phyloP scores from a whole-genome alignment of 2,888 invertebrate genomes.

The Tholera decimalis region DNA sequence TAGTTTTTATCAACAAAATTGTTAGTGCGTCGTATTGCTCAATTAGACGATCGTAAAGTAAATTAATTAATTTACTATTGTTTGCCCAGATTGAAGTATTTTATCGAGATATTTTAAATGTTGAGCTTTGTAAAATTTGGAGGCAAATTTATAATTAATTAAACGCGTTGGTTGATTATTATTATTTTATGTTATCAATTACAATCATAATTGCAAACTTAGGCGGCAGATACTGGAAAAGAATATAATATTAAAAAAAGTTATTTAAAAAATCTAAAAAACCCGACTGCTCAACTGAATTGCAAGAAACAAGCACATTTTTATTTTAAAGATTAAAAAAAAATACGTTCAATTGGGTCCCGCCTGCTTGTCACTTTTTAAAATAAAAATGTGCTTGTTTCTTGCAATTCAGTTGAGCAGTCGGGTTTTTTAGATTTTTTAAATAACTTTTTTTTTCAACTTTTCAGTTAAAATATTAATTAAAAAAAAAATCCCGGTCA shows the following conservation, averaged over 20 bases:
- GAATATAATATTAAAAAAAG: not conserved
- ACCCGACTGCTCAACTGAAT: too few relatives aligned
- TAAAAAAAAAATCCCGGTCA: too few relatives aligned
- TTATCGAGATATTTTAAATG: not conserved
- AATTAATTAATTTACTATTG: conserved; percentile 3
- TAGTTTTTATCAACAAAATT: conserved; percentile 45
- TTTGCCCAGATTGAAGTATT: conserved; percentile 12
- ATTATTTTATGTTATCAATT: not conserved
- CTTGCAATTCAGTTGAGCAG: too few relatives aligned
- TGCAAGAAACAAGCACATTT: too few relatives aligned
- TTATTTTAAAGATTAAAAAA: too few relatives aligned
- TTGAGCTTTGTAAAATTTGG: not conserved
- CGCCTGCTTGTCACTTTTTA: too few relatives aligned
- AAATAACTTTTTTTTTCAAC: too few relatives aligned
- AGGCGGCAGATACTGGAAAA: not conserved
- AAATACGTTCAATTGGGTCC: too few relatives aligned
- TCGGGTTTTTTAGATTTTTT: too few relatives aligned
- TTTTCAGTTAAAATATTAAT: too few relatives aligned
- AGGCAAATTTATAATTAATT: not conserved
- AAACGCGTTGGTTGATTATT: not conserved
- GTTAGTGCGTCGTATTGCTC: conserved; percentile 19
- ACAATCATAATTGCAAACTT: not conserved
- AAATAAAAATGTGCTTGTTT: too few relatives aligned
- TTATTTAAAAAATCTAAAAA: too few relatives aligned
- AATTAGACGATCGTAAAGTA: conserved; percentile 26